These are phyloP conservation scores for Ophioderma brevispina DNA, from an alignment of 35 echinoderm and acorn worm genomes.

Conservation along the genomic window DNA sequence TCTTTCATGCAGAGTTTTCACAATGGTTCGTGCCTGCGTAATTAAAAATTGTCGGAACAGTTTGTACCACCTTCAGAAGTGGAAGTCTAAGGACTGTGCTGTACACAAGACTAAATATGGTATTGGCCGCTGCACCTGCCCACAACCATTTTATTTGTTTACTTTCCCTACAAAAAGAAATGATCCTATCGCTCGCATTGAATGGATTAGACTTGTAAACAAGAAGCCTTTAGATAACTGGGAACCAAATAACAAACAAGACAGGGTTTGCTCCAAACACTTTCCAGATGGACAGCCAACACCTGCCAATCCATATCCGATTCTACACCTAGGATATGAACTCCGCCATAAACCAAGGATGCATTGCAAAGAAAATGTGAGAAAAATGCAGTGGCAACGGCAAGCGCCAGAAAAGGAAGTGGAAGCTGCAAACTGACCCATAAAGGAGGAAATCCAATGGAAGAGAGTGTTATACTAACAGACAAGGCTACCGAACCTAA, in stretches of 20 bases:
- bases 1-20: no score
- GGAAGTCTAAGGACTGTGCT: background rate
- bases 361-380: background rate
- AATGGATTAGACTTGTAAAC: conserved; percentile 2
- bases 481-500: background rate
- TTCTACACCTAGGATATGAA: conserved; percentile 14
- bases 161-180: conserved; percentile 10
- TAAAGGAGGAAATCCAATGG: background rate
- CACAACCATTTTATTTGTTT: background rate
- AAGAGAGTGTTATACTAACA: background rate
- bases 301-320: conserved; percentile 4
- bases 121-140: background rate
- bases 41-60: background rate
- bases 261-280: conserved; percentile 15
- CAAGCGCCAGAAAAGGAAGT: background rate
- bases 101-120: background rate
- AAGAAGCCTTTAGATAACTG: background rate
- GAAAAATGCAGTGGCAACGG: background rate
- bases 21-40: background rate
- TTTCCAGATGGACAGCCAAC: conserved; percentile 12
- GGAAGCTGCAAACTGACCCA: background rate
- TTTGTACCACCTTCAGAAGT: background rate
- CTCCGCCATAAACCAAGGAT: background rate
- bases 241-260: background rate
- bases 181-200: background rate